Evolutionary conservation across 2,888 invertebrate species (phyloP).

Genomic region (Drosophila suboccidentalis): DNA sequence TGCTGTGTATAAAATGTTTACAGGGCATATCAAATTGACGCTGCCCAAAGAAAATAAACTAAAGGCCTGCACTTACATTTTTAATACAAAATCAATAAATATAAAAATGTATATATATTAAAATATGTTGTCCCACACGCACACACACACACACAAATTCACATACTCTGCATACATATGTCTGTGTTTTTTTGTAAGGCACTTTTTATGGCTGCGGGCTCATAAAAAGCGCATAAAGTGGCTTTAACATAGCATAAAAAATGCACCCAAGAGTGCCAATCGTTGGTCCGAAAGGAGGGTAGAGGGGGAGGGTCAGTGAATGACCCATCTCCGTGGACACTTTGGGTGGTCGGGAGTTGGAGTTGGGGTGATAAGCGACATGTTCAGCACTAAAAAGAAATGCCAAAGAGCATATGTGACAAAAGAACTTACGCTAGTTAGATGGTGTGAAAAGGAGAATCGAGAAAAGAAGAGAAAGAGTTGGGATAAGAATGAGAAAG

Average conservation of each 20-base stretch:
- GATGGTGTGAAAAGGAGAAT: slow-evolving; percentile 12
- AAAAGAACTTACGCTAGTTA: slow-evolving; percentile 21
- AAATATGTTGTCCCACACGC: slow-evolving; percentile 48
- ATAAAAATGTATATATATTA: slow-evolving; percentile 71
- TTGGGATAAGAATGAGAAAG: not conserved
- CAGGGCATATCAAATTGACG: slow-evolving; percentile 41
- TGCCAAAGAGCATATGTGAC: slow-evolving; percentile 41
- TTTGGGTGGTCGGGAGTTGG: slow-evolving; percentile 50
- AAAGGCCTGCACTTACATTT: slow-evolving; percentile 79
- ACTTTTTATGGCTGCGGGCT: slow-evolving; percentile 77
- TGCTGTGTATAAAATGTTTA: not conserved
- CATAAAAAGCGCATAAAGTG: slow-evolving; percentile 82
- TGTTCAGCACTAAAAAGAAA: slow-evolving; percentile 34
- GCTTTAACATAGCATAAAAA: slow-evolving; percentile 79
- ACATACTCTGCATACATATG: slow-evolving; percentile 9
- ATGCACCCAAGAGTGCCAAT: slow-evolving; percentile 78
- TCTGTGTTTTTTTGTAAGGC: slow-evolving; percentile 34
- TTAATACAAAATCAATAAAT: slow-evolving; percentile 82
- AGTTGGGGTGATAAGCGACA: slow-evolving; percentile 26
- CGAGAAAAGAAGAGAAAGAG: not conserved
- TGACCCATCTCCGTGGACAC: slow-evolving; percentile 45
- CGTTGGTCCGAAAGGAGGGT: slow-evolving; percentile 1
- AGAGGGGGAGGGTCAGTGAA: slow-evolving; percentile 33
- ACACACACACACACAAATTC: slow-evolving; percentile 8
- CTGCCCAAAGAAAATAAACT: slow-evolving; percentile 58